Evolutionary conservation across 2,113 vertebrate species (phyloP), one percentile per base, ranked within the genome.

Genomic region (Otis tarda): DNA sequence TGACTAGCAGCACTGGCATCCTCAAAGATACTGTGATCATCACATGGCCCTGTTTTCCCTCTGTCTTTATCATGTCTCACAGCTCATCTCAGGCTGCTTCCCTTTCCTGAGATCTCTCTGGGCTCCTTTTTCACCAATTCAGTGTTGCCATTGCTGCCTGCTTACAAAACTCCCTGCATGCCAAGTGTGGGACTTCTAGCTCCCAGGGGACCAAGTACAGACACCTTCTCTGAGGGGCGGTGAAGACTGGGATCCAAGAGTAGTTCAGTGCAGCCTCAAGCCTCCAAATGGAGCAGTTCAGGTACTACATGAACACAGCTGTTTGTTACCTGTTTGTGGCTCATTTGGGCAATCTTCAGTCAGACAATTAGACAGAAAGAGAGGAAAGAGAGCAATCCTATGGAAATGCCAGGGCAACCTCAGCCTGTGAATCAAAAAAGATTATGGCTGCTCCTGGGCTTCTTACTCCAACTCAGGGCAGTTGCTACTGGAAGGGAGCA

Each of bases 111-210:
- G 8, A 69, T 60, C 8, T 41, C 63, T 79, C 37, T 69, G 47
- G 11, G 20, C 4, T 71, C 25, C 11, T 23, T 86, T 90, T 70
- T 63, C 37, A 68, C 7, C 10, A 74, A 0, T 22, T 64, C 35
- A 33, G 9, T 49, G 22, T 39, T 85, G 37, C 43, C 57, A 47
- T 49, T 90, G 31, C 59, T 87, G 24, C 7, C 31, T 1, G 1
- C 35, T 47, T 22, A 19, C 25, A 63, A 27, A 37, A 41, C 31
- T 89, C 4, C 21, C 25, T 0, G 0, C 7, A 2, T 68, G 52
- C 39, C 69, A 50, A 11, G 15, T 0, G 0, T 52, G 47, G 43
- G 5, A 71, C 43, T 83, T 83, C 3, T 31, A 25, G 37, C 28
- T 57, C 4, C 4, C 11, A 21, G 3, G 20, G 14, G 18, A 70